These are phyloP conservation scores for Athalia circularis DNA, from an alignment of 2,888 invertebrate species.

Conservation along the genomic window DNA sequence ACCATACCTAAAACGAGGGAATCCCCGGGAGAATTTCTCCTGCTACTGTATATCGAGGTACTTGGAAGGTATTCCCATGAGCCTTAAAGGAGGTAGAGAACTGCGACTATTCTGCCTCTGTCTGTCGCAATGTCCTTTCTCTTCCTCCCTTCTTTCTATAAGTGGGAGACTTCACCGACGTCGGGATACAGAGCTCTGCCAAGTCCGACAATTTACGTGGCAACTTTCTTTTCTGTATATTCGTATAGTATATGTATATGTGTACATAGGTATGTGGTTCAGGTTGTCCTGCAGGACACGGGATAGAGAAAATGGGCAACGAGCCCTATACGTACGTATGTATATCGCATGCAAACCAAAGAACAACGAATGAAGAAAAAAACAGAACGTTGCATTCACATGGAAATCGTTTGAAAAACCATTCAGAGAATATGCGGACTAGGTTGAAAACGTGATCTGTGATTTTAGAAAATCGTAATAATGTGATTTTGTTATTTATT, in stretches of 20 bases:
- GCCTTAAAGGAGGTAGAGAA: neutral
- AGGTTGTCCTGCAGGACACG: neutral
- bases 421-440: neutral
- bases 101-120: slow-evolving; percentile 7
- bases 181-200: slow-evolving; percentile 12
- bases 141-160: neutral
- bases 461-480: neutral
- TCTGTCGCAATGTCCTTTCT: no score
- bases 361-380: neutral
- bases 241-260: neutral
- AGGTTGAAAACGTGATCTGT: neutral
- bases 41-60: slow-evolving; percentile 1
- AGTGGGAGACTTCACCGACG: neutral
- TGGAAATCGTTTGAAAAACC: no score
- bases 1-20: neutral
- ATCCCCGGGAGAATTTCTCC: slow-evolving; percentile 28
- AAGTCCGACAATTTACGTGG: slow-evolving; percentile 22
- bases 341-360: neutral
- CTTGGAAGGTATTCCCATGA: slow-evolving; percentile 20
- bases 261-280: no score
- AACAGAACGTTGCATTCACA: neutral
- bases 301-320: slow-evolving; percentile 10
- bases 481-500: no score
- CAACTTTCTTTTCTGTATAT: slow-evolving; percentile 14
- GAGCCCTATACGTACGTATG: neutral